These are phyloP conservation scores for Alcedo atthis DNA, from an alignment of 2,797 vertebrate species.

Conservation along the genomic window DNA sequence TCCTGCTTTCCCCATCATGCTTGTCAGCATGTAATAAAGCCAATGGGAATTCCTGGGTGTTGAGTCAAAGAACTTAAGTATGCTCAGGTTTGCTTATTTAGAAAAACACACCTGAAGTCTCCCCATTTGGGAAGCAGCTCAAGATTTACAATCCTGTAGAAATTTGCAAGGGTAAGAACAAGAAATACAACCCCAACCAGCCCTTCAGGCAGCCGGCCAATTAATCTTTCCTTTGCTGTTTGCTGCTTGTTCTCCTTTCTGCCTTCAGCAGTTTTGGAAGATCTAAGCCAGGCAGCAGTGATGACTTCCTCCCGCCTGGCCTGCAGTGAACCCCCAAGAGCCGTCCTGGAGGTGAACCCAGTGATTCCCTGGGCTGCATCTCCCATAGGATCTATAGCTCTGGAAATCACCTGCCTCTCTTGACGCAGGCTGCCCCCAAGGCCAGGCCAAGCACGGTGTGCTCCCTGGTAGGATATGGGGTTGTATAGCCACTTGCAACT, in stretches of 20 bases:
- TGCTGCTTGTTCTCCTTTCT: slow-evolving; percentile 54
- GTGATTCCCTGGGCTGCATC: neutral
- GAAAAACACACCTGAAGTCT: slow-evolving; percentile 67
- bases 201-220: slow-evolving; percentile 46
- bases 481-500: neutral
- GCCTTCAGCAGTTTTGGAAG: slow-evolving; percentile 63
- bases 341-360: neutral
- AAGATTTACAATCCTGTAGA: slow-evolving; percentile 68
- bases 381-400: neutral
- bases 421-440: accelerated
- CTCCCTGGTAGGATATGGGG: accelerated
- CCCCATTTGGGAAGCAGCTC: slow-evolving; percentile 51
- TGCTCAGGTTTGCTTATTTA: slow-evolving; percentile 48
- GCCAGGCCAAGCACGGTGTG: accelerated
- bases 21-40: slow-evolving; percentile 39
- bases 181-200: slow-evolving; percentile 69
- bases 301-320: slow-evolving; percentile 46
- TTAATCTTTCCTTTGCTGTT: slow-evolving; percentile 68
- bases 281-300: slow-evolving; percentile 25
- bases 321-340: slow-evolving; percentile 16
- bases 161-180: slow-evolving; percentile 57
- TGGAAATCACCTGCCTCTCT: neutral
- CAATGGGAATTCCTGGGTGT: slow-evolving; percentile 48
- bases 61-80: slow-evolving; percentile 53
- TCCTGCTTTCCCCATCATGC: slow-evolving; percentile 21